A percentile compares a stretch with the other conserved stretches of the same genome.
These are phyloP conservation scores for Apamea sordens DNA, from an alignment of 2,888 invertebrate species.

Conservation along the genomic window DNA sequence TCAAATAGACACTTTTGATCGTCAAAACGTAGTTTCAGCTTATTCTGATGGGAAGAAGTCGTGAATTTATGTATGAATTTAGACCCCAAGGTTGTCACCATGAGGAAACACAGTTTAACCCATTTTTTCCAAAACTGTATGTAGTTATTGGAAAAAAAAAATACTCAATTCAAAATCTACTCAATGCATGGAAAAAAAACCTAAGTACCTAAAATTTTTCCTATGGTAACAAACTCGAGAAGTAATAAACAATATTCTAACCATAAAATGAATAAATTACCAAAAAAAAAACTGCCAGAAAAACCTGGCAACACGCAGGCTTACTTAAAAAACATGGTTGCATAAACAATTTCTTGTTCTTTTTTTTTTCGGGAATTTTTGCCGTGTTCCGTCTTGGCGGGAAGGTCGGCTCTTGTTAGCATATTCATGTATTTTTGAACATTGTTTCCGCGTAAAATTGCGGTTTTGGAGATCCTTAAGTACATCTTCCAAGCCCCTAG, in stretches of 20 bases:
- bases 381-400: slow-evolving; percentile 22
- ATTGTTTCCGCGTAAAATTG: slow-evolving; percentile 56
- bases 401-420: slow-evolving; percentile 53
- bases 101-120: slow-evolving; percentile 1
- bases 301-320: slow-evolving; percentile 12
- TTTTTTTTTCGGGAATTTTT: slow-evolving; percentile 49
- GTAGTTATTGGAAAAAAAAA: not conserved
- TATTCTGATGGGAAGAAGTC: too few relatives aligned
- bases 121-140: not conserved
- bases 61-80: too few relatives aligned
- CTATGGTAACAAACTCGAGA: slow-evolving; percentile 30
- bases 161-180: slow-evolving; percentile 1
- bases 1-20: too few relatives aligned
- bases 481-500: not conserved
- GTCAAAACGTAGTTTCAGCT: too few relatives aligned
- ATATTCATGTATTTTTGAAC: slow-evolving; percentile 56
- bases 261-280: slow-evolving; percentile 37
- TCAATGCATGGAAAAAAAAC: not conserved
- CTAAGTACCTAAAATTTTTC: not conserved
- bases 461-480: slow-evolving; percentile 43
- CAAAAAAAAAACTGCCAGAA: slow-evolving; percentile 3
- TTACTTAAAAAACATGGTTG: slow-evolving; percentile 49
- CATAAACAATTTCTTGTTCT: slow-evolving; percentile 37
- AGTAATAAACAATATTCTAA: slow-evolving; percentile 16
- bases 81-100: slow-evolving; percentile 15